Evolutionary conservation across 1,140 invertebrate species (phyloP), one percentile per base, ranked within the genome.

Genomic region (Scaptomyza montana): DNA sequence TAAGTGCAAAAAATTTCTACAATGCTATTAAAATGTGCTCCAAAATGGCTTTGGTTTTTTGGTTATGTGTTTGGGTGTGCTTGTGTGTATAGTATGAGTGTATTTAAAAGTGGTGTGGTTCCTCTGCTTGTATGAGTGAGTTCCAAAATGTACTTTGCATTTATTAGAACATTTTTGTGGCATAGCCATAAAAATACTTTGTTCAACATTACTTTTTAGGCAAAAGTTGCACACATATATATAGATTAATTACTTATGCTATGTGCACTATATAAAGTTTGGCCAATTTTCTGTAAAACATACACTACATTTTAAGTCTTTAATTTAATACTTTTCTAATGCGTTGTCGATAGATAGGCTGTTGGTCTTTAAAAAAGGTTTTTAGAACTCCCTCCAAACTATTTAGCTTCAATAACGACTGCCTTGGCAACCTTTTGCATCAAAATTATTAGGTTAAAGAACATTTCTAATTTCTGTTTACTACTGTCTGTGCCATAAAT

Each of bases 1-100:
- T 86, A 86, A 86, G 81, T 86, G 81, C 78, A 86, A 86, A 86
- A 86, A 86, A 86, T 81, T 86, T 85, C 78, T 78, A 87, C 82
- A 86, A 86, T 87, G 81, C 82, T 87, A 81, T 86, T 86, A 87
- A 81, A 87, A 87, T 87, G 81, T 87, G 75, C 82, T 87, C 66
- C 75, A 87, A 87, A 86, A 87, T 86, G 82, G 78, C 68, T 87
- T 81, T 82, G 78, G 69, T 76, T 87, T 69, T 68, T 81, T 78
- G 54, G 47, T 39, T 47, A 21, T 13, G 30, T 60, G 49, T 25
- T 59, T 67, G 51, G 49, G 39, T 30, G 21, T 41, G 19, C 21
- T 12, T 50, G 43, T 9, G 30, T 51, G 39, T 59, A 2, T 61
- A 43, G 16, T 28, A 30, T 60, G 65, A 56, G 56, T 45, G 10